A percentile compares a stretch with the other conserved stretches of the same genome.
These are phyloP conservation scores for Pollenia labialis DNA, from an alignment of 2,888 invertebrate species.

Conservation along the genomic window DNA sequence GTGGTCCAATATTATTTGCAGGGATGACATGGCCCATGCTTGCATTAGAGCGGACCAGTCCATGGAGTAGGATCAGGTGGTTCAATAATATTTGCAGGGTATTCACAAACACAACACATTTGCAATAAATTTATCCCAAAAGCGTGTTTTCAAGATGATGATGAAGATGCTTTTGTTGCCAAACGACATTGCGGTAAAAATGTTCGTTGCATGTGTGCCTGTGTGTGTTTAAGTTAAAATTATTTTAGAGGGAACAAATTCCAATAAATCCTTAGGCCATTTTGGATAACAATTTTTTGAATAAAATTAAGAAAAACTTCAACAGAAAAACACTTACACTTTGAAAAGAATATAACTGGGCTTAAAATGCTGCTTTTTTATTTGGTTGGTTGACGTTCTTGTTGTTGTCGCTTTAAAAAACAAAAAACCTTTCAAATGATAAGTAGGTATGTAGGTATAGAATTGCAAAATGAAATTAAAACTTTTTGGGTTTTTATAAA, in stretches of 20 bases:
- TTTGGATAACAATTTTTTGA: conserved; percentile 29
- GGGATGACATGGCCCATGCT: no score
- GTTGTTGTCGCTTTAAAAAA: conserved; percentile 16
- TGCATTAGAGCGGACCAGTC: no score
- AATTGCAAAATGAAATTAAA: conserved; percentile 60
- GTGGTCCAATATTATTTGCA: no score
- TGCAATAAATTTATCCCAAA: conserved; percentile 25
- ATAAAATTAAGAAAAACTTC: conserved; percentile 13
- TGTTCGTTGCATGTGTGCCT: background rate
- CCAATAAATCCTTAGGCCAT: conserved; percentile 51
- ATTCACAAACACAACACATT: background rate
- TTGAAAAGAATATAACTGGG: conserved; percentile 22
- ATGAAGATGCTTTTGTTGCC: conserved; percentile 47
- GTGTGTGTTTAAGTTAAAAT: conserved; percentile 9
- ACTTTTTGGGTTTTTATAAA: conserved; percentile 53
- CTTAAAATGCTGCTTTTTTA: conserved; percentile 15
- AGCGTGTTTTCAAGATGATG: conserved; percentile 8
- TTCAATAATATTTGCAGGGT: no score
- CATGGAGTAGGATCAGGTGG: no score
- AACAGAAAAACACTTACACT: conserved; percentile 55
- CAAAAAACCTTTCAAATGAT: conserved; percentile 49
- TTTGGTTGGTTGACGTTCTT: background rate
- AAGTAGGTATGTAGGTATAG: background rate
- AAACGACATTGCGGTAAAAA: conserved; percentile 36
- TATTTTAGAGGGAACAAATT: conserved; percentile 56